A percentile compares a stretch with the other conserved stretches of the same genome.
Conservation (phyloP, 2,113 vertebrate species). For the Trogon melanurus region DNA sequence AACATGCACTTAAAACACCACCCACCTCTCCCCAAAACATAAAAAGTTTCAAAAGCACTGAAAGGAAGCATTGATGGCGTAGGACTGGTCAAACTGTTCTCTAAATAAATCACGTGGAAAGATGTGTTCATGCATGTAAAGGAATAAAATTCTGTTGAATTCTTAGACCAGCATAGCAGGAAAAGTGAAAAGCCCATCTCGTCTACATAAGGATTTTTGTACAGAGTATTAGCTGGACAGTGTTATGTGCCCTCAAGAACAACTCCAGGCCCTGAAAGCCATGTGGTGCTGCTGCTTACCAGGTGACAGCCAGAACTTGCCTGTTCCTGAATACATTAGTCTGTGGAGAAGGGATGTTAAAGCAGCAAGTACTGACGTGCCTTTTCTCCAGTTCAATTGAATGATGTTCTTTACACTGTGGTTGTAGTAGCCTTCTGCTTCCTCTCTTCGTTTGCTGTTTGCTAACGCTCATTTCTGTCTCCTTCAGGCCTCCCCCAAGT, state of each 20-base stretch:
- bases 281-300: not conserved
- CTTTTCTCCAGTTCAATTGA: not conserved
- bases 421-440: not conserved
- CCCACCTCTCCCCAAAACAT: not conserved
- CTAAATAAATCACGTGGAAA: not conserved
- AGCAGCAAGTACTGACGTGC: not conserved
- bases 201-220: not conserved
- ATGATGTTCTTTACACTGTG: not conserved
- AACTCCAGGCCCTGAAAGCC: not conserved
- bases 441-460: not conserved
- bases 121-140: not conserved
- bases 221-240: not conserved
- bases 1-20: not conserved
- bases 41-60: not conserved
- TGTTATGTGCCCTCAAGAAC: not conserved
- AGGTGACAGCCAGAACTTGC: not conserved
- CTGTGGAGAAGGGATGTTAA: not conserved
- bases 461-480: not conserved
- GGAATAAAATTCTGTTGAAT: not conserved
- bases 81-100: not conserved
- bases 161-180: not conserved
- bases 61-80: not conserved
- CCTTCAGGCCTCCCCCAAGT: not conserved
- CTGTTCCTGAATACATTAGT: not conserved
- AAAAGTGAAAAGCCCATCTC: not conserved